These are phyloP conservation scores for Molossus molossus DNA, from an alignment of 2,797 vertebrate genomes.

Conservation along the genomic window DNA sequence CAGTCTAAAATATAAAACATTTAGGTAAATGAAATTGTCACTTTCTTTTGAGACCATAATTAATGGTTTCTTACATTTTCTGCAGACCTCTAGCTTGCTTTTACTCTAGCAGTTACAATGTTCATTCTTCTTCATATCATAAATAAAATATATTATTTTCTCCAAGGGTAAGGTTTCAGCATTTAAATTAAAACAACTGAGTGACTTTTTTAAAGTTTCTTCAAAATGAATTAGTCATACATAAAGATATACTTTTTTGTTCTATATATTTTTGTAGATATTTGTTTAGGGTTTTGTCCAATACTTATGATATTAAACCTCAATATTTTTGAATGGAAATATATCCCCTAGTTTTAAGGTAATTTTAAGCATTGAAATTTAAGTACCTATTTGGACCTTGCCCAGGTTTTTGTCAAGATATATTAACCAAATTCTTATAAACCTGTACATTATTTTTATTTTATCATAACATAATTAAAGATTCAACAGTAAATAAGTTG, in stretches of 20 bases:
- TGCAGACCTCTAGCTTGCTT: conserved; percentile 33
- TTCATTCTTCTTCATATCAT: conserved; percentile 50
- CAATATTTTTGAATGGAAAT: conserved; percentile 60
- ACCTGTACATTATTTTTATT: conserved; percentile 37
- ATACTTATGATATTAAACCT: conserved; percentile 35
- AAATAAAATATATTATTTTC: conserved; percentile 48
- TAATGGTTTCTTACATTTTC: conserved; percentile 14
- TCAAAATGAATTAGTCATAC: conserved; percentile 41
- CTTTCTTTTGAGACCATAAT: conserved; percentile 17
- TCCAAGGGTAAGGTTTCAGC: conserved; percentile 32
- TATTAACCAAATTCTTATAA: conserved; percentile 47
- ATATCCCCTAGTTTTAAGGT: conserved; percentile 36
- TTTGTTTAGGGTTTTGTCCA: not conserved
- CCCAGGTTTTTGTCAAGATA: conserved; percentile 42
- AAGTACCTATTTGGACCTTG: conserved; percentile 42
- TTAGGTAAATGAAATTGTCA: conserved; percentile 54
- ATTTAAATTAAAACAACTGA: conserved; percentile 63
- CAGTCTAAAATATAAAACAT: conserved; percentile 26
- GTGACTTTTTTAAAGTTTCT: conserved; percentile 16
- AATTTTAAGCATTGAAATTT: conserved; percentile 63
- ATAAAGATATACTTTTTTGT: conserved; percentile 12
- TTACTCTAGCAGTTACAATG: not conserved
- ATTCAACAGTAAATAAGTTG: not conserved
- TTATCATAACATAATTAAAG: conserved; percentile 6
- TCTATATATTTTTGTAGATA: conserved; percentile 40